Evolutionary conservation across 2,113 vertebrate genomes (phyloP), one percentile per base, ranked within the genome.

Genomic region (Aviceda subcristata): DNA sequence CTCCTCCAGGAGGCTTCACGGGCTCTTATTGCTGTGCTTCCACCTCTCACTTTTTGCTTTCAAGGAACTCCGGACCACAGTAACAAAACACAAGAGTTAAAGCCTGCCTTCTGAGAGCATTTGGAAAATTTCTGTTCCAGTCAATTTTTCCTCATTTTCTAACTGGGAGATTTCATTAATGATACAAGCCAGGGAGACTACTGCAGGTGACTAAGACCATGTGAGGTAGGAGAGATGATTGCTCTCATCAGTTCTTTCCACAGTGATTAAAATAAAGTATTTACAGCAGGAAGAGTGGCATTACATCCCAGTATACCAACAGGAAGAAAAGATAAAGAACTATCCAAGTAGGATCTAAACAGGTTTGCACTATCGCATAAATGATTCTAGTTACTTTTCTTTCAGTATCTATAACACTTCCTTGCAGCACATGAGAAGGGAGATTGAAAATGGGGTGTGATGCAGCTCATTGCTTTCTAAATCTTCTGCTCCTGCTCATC

Each of bases 401-500:
- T 87, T 75, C 51, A 36, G 9, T 71, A 59, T 36, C 39, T 83
- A 10, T 62, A 92, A 46, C 76, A 34, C 46, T 89, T 91, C 64
- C 36, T 76, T 89, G 60, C 12, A 87, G 30, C 39, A 64, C 27
- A 56, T 48, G 72, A 78, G 63, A 83, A 91, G 69, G 24, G 30
- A 96, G 45, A 86, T 48, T 59, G 41, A 92, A 96, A 96, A 53
- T 57, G 18, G 51, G 24, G 81, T 55, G n/a, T 86, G 62, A 92
- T 67, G 76, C 27, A 86, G 38, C 46, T 92, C 76, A 60, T 56
- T 91, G 67, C 51, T 96, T 96, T 97, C 72, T 94, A 80, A 96
- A 96, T 89, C 34, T 81, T 62, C 67, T 53, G 9, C 63, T 72
- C 8, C 39, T 64, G 15, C 46, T 90, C 80, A 56, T 91, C 66